A percentile compares a stretch with the other conserved stretches of the same genome.
Evolutionary conservation across 92 coral and sea anemone genomes (phyloP).

Genomic region (Zoanthus sansibaricus): DNA sequence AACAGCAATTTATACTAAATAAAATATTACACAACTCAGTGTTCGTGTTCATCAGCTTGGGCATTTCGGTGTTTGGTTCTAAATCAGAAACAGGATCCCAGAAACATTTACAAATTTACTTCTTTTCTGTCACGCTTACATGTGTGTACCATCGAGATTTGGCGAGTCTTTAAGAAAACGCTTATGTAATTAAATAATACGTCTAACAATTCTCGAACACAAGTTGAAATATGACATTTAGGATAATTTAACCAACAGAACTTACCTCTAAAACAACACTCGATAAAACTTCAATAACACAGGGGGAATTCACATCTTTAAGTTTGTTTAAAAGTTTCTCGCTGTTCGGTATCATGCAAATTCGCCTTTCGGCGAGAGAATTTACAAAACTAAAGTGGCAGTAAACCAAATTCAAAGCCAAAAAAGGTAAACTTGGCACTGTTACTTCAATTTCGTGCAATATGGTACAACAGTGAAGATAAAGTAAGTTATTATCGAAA

Average conservation of each 20-base stretch:
- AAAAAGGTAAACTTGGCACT: background rate
- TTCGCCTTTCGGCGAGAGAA: constrained; percentile 3
- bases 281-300: background rate
- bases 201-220: background rate
- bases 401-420: background rate
- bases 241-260: background rate
- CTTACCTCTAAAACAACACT: constrained; percentile 12
- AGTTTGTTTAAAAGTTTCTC: background rate
- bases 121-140: background rate
- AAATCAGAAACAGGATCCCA: background rate
- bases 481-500: background rate
- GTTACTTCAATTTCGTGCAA: background rate
- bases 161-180: background rate
- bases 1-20: background rate
- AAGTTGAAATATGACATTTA: background rate
- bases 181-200: background rate
- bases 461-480: background rate
- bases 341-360: background rate
- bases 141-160: background rate
- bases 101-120: background rate
- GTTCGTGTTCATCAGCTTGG: background rate
- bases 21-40: background rate
- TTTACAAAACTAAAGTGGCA: background rate
- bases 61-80: background rate
- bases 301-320: background rate